Base-by-base conservation (phyloP, 2,888 invertebrate species). In the Ichneumoninae sp. region DNA sequence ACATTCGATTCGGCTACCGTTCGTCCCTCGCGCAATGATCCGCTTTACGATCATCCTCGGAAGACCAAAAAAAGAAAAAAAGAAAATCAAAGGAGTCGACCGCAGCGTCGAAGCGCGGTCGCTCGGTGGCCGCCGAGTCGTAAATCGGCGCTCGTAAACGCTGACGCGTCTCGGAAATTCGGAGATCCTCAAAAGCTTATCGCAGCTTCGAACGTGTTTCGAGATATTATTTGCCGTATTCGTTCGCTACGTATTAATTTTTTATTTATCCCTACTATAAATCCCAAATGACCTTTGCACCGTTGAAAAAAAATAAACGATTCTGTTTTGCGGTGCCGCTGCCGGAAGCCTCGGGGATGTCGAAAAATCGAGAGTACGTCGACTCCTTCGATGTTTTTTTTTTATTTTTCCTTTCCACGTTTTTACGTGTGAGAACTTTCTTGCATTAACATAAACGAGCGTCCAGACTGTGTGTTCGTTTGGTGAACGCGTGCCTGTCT, bases 121-220 rank as follows among this genome's bases (percentile, higher is more conserved):
- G 63, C 2, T 33, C 63, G 30, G 44, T 10, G 36, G 33, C 50
- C 36, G 8, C 65, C 22, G 74, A 65, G 63, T 75, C 63, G 50
- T 75, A 75, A 75, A 75, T 33, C 47, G 63, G 22, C 3, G 50
- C 63, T 75, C 50, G 74, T 75, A 75, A 65, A 63, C 50, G 22
- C 22, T 3, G 30, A 30, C 47, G 30, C 44, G 22, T 8, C 19
- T 40, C 26, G 57, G 33, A 63, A 63, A 74, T 63, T 63, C 50
- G 19, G 60, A 8, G 30, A 63, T 63, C 47, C 16, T 30, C 63
- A 10, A 30, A 63, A 74, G 44, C 47, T 47, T 54, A 57, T 57
- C 36, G 52, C 52, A 54, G 52, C 52, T 19, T 54, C 19, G 52
- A 54, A 16, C 7, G 19, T 54, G 22, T 36, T 36, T 54, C 19